Evolutionary conservation across 2,113 vertebrate genomes (phyloP), one percentile per base, ranked within the genome.

Genomic region (Brevimyrus niger): DNA sequence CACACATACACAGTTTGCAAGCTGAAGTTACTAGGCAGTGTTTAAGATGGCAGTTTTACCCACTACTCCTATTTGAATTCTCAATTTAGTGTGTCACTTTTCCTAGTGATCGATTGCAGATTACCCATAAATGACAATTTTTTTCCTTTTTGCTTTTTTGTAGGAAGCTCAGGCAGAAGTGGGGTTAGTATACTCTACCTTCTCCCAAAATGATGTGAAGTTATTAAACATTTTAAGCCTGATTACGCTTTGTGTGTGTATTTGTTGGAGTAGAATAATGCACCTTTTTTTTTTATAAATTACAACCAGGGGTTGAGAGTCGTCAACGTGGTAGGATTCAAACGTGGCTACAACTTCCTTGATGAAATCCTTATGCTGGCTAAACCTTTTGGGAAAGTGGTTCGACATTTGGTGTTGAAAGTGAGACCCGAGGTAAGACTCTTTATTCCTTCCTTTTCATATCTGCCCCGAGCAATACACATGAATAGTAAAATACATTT

Each of bases 261-360:
- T 61, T 61, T 61, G 21, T 8, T 23, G 15, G 6, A 6, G 21
- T 42, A 84, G 42, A 23, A 23, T 83, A 47, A 84, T 46, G 44
- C 55, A 27, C 7, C 23, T n/a, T 61, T 61, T 48, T 47, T 10
- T 48, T 23, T 7, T 23, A 23, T 58, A 23, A 44, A 44, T 80
- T 35, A 15, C 88, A 85, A 73, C 50, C 91, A 96, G 96, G 95
- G 95, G 0, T 90, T 95, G 92, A 93, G 95, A 65, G 96, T 96
- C 2, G 95, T 96, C 27, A 95, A 95, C 89, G 91, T 96, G 0
- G 85, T 94, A 4, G 96, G 95, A 3, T 96, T 96, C 93, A 94
- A 94, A 48, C 93, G 95, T 86, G 94, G 94, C 0, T 94, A 95
- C 88, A 95, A 93, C 50, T 95, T 94, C 88, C 89, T 95, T 15